Conservation (phyloP, 2,888 invertebrate species). For the Diloba caeruleocephala region DNA sequence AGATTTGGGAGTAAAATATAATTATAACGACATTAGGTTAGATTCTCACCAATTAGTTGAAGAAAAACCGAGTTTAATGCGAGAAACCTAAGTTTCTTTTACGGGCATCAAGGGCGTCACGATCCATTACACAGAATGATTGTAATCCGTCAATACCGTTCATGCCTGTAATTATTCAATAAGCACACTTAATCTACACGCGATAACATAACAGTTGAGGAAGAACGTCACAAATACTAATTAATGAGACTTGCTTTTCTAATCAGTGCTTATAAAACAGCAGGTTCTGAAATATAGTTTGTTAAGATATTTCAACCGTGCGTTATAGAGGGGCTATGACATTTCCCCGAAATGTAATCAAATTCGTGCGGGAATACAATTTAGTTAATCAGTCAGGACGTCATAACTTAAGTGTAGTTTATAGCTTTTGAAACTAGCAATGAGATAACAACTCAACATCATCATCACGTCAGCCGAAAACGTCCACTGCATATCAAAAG, state of each 20-base stretch:
- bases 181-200: slow-evolving; percentile 36
- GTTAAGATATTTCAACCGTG: not conserved
- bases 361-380: not conserved
- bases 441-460: too few species aligned
- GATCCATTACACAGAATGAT: slow-evolving; percentile 60
- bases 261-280: slow-evolving; percentile 30
- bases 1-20: slow-evolving; percentile 51
- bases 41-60: slow-evolving; percentile 53
- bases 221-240: slow-evolving; percentile 28
- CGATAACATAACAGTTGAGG: slow-evolving; percentile 31
- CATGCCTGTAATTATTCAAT: slow-evolving; percentile 34
- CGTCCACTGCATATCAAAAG: too few species aligned
- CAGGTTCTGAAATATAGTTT: not conserved
- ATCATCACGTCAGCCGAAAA: too few species aligned
- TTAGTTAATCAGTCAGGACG: too few species aligned
- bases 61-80: slow-evolving; percentile 54
- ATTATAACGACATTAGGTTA: slow-evolving; percentile 61
- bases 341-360: not conserved
- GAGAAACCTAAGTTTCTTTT: slow-evolving; percentile 68
- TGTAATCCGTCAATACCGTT: slow-evolving; percentile 49
- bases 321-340: not conserved
- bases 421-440: too few species aligned
- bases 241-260: slow-evolving; percentile 24
- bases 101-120: slow-evolving; percentile 61
- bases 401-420: too few species aligned